Base-by-base conservation (phyloP, 2,888 invertebrate genomes). In the Drosophila hamatofila region DNA sequence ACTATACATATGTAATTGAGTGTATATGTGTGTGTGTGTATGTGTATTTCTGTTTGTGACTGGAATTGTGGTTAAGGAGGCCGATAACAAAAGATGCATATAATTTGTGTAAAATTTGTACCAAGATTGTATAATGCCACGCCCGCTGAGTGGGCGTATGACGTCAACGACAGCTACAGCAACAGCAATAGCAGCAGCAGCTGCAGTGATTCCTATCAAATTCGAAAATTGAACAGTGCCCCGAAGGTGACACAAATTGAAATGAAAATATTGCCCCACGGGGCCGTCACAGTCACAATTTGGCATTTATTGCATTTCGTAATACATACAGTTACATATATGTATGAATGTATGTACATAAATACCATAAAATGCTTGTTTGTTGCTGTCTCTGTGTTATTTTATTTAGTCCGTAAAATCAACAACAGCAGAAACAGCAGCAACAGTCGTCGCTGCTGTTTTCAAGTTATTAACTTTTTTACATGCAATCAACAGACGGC, bases 291-390 rank as follows among this genome's bases (percentile, higher is more conserved):
- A 60, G 21, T 65, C 52, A 64, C 76, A 78, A 49, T 71, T 75
- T 70, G 76, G 66, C 67, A 75, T 80, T 80, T 80, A 80, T 80
- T 77, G 74, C 75, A 74, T 83, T 74, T 83, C 65, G 81, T 69
- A 80, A 70, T 61, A 46, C 42, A 51, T 21, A 25, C 14, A 44
- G 5, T 23, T 7, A 9, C 14, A 56, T 16, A 60, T 46, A 42
- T 3, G 16, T 16, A 25, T 18, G 23, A 33, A 37, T n/a, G 11
- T 48, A 57, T 30, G 48, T 56, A 37, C 3, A 37, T 61, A 75
- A 71, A 52, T 71, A 63, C 30, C 75, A 65, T 77, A 74, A 78
- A 79, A 74, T 64, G 35, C 56, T 62, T 65, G 58, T 41, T 41
- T 18, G 12, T 55, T 57, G 42, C 23, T 62, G 71, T 16, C 23